phyloP scores from a whole-genome alignment of 2,113 vertebrate genomes.

The Leucopsar rothschildi region DNA sequence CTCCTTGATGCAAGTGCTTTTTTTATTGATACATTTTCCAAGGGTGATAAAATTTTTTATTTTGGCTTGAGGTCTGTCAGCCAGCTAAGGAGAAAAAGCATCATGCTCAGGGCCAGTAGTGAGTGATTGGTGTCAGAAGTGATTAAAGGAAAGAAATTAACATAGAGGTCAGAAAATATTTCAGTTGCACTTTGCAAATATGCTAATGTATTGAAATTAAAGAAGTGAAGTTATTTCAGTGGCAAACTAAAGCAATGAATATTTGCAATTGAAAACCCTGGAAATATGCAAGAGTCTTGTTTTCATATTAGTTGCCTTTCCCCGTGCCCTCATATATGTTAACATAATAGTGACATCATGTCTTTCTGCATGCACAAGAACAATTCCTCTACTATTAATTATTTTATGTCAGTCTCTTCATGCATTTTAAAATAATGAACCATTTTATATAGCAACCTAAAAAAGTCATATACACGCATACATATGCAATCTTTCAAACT shows the following conservation, averaged over 20 bases:
- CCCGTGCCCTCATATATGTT: neutral
- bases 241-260: neutral
- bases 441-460: neutral
- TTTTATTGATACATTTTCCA: neutral
- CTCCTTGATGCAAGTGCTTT: fast-evolving
- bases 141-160: neutral
- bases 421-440: neutral
- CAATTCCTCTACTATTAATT: neutral
- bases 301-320: neutral
- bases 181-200: neutral
- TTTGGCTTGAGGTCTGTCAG: neutral
- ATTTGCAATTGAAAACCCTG: neutral
- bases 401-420: neutral
- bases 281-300: neutral
- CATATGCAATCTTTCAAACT: neutral
- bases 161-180: neutral
- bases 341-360: neutral
- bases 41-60: neutral
- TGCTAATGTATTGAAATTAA: neutral
- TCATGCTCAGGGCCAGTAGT: fast-evolving
- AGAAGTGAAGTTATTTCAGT: neutral
- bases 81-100: neutral
- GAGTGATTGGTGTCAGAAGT: neutral
- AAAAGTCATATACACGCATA: fast-evolving
- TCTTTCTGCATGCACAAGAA: neutral